A percentile compares a stretch with the other conserved stretches of the same genome.
Conservation (phyloP, 2,113 vertebrate genomes). For the Australoheros scitulus region DNA sequence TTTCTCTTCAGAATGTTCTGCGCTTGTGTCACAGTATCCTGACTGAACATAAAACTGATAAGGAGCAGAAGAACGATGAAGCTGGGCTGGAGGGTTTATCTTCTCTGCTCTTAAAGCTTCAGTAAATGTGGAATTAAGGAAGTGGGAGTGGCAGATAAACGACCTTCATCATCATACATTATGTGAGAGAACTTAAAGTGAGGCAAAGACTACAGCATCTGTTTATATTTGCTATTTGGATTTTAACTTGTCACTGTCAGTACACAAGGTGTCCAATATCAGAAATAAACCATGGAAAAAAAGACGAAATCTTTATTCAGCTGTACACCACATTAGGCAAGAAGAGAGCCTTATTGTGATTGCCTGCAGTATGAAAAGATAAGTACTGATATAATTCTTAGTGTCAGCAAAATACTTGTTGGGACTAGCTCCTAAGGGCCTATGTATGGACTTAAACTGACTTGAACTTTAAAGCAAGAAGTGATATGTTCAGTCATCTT, state of each 20-base stretch:
- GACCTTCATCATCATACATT: background rate
- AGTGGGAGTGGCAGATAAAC: background rate
- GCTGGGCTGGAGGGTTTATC: background rate
- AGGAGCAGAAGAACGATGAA: background rate
- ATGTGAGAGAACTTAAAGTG: background rate
- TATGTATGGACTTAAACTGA: background rate
- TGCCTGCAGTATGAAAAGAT: background rate
- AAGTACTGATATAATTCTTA: background rate
- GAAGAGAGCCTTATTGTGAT: background rate
- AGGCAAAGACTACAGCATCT: background rate
- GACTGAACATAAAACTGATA: background rate
- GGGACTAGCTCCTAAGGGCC: background rate
- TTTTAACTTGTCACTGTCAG: background rate
- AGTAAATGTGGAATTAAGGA: background rate
- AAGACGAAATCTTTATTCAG: background rate
- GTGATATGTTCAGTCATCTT: background rate
- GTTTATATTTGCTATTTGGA: background rate
- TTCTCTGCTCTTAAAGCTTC: background rate
- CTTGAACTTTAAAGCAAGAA: constrained; percentile 1
- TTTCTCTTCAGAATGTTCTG: background rate
- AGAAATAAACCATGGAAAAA: background rate
- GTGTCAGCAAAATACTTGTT: constrained; percentile 1
- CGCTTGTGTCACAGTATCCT: background rate
- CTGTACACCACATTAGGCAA: background rate
- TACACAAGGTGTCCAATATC: background rate